Evolutionary conservation across 2,113 vertebrate genomes (phyloP), one percentile per base, ranked within the genome.

Genomic region (Dinomys branickii): DNA sequence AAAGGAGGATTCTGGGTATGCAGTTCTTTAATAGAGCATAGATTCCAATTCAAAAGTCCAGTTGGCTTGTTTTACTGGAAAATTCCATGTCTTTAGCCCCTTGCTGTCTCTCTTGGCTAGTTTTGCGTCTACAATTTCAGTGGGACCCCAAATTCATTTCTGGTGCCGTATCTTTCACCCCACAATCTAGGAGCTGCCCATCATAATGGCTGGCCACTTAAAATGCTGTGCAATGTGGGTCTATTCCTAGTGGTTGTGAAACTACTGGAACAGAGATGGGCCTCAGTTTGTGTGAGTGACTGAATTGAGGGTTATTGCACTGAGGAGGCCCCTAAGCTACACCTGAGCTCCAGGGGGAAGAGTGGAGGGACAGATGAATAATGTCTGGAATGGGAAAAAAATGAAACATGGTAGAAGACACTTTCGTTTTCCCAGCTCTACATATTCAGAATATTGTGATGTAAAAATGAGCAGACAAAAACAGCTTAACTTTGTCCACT

Each of bases 381-480:
- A 65, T 26, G 35, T 3, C 14, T 65, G 10, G 11, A 33, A n/a
- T 30, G 4, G 38, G n/a, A 9, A n/a, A 44, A 67, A 41, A 80
- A 58, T 7, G 22, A 24, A 54, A 33, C 19, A 14, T 35, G 30
- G 24, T 3, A 8, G 14, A 61, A 11, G 52, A 63, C 44, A 50
- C 14, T 1, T 59, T 41, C 73, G 26, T 28, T 33, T 71, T 71
- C 11, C 78, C 50, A 54, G 9, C 26, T 30, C 17, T 87, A 80
- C 50, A 52, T 44, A 35, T 44, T 90, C 19, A 65, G 33, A 41
- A 87, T 41, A 24, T 0, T 52, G 14, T 71, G 61, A 35, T 63
- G 88, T 93, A 17, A 93, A 97, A 92, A 69, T 50, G 44, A 90
- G 80, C 24, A n/a, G 16, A 86, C 4, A 30, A 59, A 52, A 89